Conservation (phyloP, 1,140 invertebrate genomes). For the Drosophila tristis region DNA sequence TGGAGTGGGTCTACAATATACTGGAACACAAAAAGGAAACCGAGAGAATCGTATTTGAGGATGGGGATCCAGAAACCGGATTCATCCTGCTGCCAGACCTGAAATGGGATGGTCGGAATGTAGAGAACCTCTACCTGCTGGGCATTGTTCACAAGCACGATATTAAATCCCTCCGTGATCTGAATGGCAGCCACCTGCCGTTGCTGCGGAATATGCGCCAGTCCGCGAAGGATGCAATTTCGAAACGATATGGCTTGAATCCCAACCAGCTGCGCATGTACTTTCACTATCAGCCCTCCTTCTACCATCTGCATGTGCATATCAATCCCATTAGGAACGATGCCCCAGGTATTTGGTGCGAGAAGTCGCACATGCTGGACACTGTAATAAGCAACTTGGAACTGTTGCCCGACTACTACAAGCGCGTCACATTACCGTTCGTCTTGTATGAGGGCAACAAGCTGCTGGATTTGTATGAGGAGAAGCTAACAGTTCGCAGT, state of each 20-base stretch:
- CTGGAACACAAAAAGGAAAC: conserved; percentile 94
- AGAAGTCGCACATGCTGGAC: conserved; percentile 93
- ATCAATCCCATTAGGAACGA: conserved; percentile 94
- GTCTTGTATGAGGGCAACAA: conserved; percentile 87
- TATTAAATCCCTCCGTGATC: conserved; percentile 93
- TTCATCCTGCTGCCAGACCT: conserved; percentile 96
- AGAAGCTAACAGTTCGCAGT: conserved; percentile 39
- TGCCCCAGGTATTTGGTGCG: conserved; percentile 91
- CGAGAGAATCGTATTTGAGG: conserved; percentile 94
- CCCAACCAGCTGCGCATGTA: conserved; percentile 92
- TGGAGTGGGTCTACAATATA: conserved; percentile 98
- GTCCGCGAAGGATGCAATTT: conserved; percentile 88
- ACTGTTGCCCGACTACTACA: conserved; percentile 92
- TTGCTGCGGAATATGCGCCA: conserved; percentile 93
- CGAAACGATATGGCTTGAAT: conserved; percentile 91
- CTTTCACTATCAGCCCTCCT: conserved; percentile 98
- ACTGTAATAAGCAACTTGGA: conserved; percentile 97
- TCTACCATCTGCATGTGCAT: conserved; percentile 98
- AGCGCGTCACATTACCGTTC: conserved; percentile 91
- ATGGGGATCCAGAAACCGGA: conserved; percentile 90
- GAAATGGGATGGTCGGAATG: conserved; percentile 95
- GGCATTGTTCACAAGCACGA: conserved; percentile 90
- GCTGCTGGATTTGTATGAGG: conserved; percentile 69
- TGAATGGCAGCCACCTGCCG: conserved; percentile 91
- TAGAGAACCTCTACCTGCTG: conserved; percentile 92